A percentile compares a stretch with the other conserved stretches of the same genome.
phyloP scores from a whole-genome alignment of 2,797 vertebrate species.

The Lithobates pipiens region DNA sequence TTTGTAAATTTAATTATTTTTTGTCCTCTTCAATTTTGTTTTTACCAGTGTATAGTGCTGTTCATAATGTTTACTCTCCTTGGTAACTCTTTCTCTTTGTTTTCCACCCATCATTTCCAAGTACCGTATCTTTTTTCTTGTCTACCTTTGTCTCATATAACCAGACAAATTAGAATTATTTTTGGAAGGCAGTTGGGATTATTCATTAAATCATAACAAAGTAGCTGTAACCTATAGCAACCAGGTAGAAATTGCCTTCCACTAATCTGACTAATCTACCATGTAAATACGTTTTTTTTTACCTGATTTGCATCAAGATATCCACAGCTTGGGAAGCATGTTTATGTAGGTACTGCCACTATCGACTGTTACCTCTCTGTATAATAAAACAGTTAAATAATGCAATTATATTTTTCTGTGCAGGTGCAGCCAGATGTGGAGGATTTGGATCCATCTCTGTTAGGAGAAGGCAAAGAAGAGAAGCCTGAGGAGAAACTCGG shows the following conservation, averaged over 20 bases:
- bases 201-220: no score
- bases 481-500: constrained; percentile 84
- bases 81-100: constrained; percentile 34
- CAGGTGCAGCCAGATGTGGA: constrained; percentile 77
- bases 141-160: neutral
- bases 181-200: no score
- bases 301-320: no score
- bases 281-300: no score
- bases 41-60: constrained; percentile 7
- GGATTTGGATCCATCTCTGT: constrained; percentile 71
- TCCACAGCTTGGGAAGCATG: no score
- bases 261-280: no score
- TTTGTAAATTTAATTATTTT: constrained; percentile 41
- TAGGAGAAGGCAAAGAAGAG: constrained; percentile 71
- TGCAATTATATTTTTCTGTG: constrained; percentile 3
- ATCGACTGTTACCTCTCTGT: neutral
- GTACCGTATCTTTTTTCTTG: constrained; percentile 2
- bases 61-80: constrained; percentile 31
- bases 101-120: constrained; percentile 25
- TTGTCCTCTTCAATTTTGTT: constrained; percentile 41
- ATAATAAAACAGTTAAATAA: neutral
- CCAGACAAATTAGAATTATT: no score
- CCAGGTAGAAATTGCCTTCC: no score
- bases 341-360: neutral
- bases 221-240: no score